Evolutionary conservation across 2,113 vertebrate genomes (phyloP).

Genomic region (Pycnonotus jocosus): DNA sequence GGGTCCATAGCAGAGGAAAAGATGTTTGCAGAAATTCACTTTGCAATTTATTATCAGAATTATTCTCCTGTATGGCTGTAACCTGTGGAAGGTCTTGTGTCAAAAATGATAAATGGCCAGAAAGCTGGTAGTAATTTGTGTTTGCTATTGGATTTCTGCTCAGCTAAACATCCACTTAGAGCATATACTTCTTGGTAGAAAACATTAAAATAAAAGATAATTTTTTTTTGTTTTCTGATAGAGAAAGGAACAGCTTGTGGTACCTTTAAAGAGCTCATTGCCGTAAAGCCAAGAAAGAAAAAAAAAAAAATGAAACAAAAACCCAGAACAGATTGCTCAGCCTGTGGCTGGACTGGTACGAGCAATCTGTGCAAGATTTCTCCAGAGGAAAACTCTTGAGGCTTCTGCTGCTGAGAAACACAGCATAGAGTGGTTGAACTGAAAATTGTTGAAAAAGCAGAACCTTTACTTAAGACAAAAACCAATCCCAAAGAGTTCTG

Average conservation of each 20-base stretch:
- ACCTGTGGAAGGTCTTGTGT: background rate
- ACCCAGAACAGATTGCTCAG: conserved; percentile 38
- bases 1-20: background rate
- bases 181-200: background rate
- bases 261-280: conserved; percentile 7
- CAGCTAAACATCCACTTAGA: background rate
- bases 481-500: background rate
- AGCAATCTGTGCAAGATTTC: conserved; percentile 56
- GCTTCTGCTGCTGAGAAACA: background rate
- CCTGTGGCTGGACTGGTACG: conserved; percentile 43
- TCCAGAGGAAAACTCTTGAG: conserved; percentile 27
- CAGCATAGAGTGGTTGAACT: background rate
- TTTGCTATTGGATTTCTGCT: background rate
- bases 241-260: background rate
- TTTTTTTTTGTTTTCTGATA: background rate
- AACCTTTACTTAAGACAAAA: background rate
- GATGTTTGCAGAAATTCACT: background rate
- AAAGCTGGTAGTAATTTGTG: background rate
- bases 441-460: background rate
- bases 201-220: background rate
- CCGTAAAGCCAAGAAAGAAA: background rate
- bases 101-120: conserved; percentile 27
- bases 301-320: background rate
- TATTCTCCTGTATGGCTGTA: background rate
- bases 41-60: background rate